A percentile compares a stretch with the other conserved stretches of the same genome.
Conservation (phyloP, 2,888 invertebrate genomes). For the Drosophila meridiana region DNA sequence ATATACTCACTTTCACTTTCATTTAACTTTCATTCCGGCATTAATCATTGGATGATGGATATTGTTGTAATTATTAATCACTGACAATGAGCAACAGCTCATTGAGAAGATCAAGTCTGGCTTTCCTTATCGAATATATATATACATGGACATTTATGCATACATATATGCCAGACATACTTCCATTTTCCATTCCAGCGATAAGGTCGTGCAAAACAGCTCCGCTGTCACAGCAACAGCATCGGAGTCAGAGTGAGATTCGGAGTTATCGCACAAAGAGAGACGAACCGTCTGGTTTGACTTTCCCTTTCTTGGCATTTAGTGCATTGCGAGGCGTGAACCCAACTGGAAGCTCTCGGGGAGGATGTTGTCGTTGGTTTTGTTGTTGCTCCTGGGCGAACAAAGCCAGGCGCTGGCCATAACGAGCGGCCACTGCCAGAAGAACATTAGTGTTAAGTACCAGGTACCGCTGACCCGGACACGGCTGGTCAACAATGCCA, state of each 20-base stretch:
- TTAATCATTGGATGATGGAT: constrained; percentile 1
- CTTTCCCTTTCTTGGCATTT: constrained; percentile 4
- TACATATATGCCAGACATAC: background rate
- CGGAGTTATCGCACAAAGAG: constrained; percentile 14
- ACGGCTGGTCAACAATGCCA: constrained; percentile 33
- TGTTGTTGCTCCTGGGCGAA: constrained; percentile 9
- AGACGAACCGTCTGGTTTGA: background rate
- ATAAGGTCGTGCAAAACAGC: constrained; percentile 16
- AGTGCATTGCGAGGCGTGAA: constrained; percentile 13
- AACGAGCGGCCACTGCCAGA: constrained; percentile 77
- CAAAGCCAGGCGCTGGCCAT: constrained; percentile 61
- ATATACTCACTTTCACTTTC: too few species aligned
- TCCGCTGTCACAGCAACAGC: background rate
- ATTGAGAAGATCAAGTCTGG: constrained; percentile 1
- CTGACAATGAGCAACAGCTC: background rate
- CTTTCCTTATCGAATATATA: constrained; percentile 1
- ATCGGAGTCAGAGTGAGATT: background rate
- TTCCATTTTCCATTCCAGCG: constrained; percentile 11
- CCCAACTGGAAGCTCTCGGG: background rate
- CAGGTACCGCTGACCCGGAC: constrained; percentile 75
- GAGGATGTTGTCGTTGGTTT: constrained; percentile 42
- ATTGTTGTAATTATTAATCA: background rate
- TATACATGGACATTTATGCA: background rate
- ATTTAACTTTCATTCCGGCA: background rate
- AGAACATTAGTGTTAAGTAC: constrained; percentile 81